Evolutionary conservation across 92 coral and sea anemone genomes (phyloP).

Genomic region (Pocillopora meandrina): DNA sequence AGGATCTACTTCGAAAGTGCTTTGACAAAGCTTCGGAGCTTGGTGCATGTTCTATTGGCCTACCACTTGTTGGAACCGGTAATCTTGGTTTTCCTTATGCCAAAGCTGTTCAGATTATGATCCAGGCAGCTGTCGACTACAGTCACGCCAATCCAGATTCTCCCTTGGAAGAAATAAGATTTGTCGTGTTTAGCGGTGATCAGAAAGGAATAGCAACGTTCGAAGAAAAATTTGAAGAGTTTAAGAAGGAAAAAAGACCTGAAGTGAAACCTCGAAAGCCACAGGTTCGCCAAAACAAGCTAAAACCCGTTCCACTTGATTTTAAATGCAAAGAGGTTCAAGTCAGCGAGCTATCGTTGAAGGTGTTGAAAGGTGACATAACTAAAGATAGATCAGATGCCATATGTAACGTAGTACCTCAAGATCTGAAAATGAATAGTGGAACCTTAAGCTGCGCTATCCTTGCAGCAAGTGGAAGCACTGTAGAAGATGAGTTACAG

Average conservation of each 20-base stretch:
- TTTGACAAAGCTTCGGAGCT: slow-evolving; percentile 39
- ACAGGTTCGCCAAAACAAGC: background rate
- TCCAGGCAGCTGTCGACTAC: slow-evolving; percentile 27
- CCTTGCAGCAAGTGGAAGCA: background rate
- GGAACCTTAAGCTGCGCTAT: slow-evolving; percentile 31
- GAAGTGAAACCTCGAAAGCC: background rate
- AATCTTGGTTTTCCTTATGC: slow-evolving; percentile 31
- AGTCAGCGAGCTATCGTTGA: background rate
- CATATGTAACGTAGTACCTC: slow-evolving; percentile 22
- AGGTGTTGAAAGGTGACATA: slow-evolving; percentile 24
- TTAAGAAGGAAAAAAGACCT: slow-evolving; percentile 1
- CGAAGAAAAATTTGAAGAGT: slow-evolving; percentile 25
- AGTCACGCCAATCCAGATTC: slow-evolving; percentile 33
- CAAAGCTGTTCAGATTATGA: slow-evolving; percentile 25
- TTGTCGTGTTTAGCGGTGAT: slow-evolving; percentile 26
- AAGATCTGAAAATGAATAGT: slow-evolving; percentile 27
- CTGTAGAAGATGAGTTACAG: slow-evolving; percentile 12
- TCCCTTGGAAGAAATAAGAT: slow-evolving; percentile 32
- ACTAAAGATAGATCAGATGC: slow-evolving; percentile 14
- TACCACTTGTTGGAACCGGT: slow-evolving; percentile 48
- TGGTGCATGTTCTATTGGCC: slow-evolving; percentile 28
- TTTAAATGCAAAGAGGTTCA: background rate
- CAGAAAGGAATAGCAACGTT: slow-evolving; percentile 2
- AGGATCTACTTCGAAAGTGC: slow-evolving; percentile 38
- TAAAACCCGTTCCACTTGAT: background rate